phyloP scores from a whole-genome alignment of 2,113 vertebrate genomes.

The Prinia subflava region DNA sequence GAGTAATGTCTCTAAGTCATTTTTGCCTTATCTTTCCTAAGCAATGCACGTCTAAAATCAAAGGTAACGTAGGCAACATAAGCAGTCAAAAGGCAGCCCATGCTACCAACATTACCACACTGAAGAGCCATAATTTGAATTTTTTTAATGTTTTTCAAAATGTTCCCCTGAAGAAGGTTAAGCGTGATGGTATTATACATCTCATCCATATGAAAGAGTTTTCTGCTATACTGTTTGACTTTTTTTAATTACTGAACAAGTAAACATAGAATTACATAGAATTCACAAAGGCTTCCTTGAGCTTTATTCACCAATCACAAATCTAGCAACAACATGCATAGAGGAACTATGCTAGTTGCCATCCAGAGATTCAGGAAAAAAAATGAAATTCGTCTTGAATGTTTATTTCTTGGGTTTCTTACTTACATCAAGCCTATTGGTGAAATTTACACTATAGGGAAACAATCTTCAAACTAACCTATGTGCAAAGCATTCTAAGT shows the following conservation, averaged over 20 bases:
- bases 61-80: background rate
- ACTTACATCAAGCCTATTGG: background rate
- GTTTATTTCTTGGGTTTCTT: background rate
- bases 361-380: background rate
- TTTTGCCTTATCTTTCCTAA: background rate
- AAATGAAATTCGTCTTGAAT: background rate
- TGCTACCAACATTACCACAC: background rate
- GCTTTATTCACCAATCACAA: background rate
- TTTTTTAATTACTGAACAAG: background rate
- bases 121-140: background rate
- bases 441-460: background rate
- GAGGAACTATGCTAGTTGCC: background rate
- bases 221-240: background rate
- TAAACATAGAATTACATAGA: background rate
- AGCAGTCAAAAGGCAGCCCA: background rate
- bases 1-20: background rate
- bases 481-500: background rate
- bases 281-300: background rate
- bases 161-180: background rate
- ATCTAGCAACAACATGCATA: background rate
- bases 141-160: background rate
- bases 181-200: background rate
- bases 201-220: background rate
- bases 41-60: background rate
- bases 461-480: background rate